Percentiles rank a stretch among this genome's conserved stretches.
Evolutionary conservation across 2,888 invertebrate genomes (phyloP).

Genomic region (Drosophila maculinotata): DNA sequence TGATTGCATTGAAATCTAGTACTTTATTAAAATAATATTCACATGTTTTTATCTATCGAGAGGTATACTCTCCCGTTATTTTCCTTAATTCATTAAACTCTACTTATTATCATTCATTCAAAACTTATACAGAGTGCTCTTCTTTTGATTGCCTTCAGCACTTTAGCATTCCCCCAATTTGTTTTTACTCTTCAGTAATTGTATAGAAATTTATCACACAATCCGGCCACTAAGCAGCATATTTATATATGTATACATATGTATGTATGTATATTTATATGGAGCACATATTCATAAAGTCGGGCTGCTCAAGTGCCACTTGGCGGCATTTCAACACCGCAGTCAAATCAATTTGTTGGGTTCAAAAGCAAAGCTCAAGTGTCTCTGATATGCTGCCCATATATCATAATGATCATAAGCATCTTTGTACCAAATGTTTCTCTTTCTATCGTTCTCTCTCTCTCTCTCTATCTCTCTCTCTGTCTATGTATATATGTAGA

Average conservation of each 20-base stretch:
- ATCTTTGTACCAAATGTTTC: conserved; percentile 26
- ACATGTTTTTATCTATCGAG: no score
- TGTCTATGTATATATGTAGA: conserved; percentile 11
- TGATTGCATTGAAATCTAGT: no score
- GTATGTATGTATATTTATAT: conserved; percentile 9
- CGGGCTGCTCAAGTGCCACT: conserved; percentile 64
- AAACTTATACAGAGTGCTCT: neutral
- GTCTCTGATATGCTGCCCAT: conserved; percentile 47
- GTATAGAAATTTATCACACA: conserved; percentile 24
- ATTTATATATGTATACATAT: neutral
- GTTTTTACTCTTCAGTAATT: neutral
- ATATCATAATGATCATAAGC: conserved; percentile 65
- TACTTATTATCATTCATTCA: neutral
- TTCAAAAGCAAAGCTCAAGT: conserved; percentile 70
- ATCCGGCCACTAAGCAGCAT: conserved; percentile 20
- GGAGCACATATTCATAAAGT: conserved; percentile 30
- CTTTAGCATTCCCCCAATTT: no score
- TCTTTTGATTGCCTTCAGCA: conserved; percentile 21
- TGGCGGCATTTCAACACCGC: conserved; percentile 68
- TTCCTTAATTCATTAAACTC: neutral
- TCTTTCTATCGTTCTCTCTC: neutral
- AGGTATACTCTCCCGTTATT: neutral
- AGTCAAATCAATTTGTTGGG: conserved; percentile 72
- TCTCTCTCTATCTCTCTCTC: neutral
- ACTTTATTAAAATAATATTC: no score